Evolutionary conservation across 2,888 invertebrate genomes (phyloP).

Genomic region (Molorchus minor): DNA sequence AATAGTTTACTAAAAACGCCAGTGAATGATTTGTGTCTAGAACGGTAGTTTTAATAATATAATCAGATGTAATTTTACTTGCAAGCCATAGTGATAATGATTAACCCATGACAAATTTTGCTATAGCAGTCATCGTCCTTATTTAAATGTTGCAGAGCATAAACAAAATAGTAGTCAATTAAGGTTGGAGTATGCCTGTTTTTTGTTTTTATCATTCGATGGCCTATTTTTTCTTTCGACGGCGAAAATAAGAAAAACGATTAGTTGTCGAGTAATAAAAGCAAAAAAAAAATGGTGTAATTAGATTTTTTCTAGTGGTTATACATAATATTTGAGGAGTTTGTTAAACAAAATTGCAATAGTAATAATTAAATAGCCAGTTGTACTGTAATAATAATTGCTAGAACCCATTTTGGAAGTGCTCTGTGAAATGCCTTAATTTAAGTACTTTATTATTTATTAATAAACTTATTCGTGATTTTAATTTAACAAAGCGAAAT

Average conservation of each 20-base stretch:
- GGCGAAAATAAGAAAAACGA: too few relatives aligned
- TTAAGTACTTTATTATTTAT: constrained; percentile 22
- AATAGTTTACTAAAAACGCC: constrained; percentile 49
- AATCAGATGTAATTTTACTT: constrained; percentile 60
- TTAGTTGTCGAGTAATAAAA: too few relatives aligned
- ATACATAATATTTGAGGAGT: too few relatives aligned
- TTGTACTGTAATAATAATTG: too few relatives aligned
- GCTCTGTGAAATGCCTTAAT: constrained; percentile 17
- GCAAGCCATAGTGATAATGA: constrained; percentile 58
- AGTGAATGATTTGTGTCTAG: constrained; percentile 60
- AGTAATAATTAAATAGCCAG: too few relatives aligned
- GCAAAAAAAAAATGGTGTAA: too few relatives aligned
- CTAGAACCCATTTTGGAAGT: constrained; percentile 9
- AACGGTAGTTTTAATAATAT: constrained; percentile 59
- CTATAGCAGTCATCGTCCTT: constrained; percentile 20
- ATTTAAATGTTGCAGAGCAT: constrained; percentile 13
- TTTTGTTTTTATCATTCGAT: too few relatives aligned
- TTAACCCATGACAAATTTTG: constrained; percentile 45
- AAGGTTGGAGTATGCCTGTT: too few relatives aligned
- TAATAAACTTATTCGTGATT: constrained; percentile 19
- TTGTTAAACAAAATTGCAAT: too few relatives aligned
- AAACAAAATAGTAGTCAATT: constrained; percentile 14
- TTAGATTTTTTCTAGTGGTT: too few relatives aligned
- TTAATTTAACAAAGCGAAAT: constrained; percentile 25
- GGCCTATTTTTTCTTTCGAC: too few relatives aligned